Evolutionary conservation across 2,113 vertebrate species (phyloP).

Genomic region (Callopanchax toddi): DNA sequence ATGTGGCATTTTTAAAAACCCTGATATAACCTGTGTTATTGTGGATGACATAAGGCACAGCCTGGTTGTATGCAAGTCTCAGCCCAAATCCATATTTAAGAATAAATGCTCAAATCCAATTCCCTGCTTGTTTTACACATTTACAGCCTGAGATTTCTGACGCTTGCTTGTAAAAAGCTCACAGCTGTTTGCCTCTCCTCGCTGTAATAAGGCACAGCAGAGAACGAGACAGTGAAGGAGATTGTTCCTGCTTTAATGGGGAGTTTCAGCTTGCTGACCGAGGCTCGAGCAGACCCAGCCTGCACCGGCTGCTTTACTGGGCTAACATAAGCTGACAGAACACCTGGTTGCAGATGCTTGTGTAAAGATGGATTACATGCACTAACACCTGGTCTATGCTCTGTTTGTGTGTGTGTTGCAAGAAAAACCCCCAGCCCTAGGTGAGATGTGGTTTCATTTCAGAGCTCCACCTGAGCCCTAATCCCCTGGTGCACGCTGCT

Average conservation of each 20-base stretch:
- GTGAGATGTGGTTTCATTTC: slow-evolving; percentile 64
- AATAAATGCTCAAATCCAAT: not conserved
- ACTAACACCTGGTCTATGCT: slow-evolving; percentile 59
- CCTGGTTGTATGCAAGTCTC: too few relatives aligned
- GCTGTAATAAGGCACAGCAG: slow-evolving; percentile 43
- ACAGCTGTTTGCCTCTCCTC: slow-evolving; percentile 4
- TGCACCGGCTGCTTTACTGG: slow-evolving; percentile 54
- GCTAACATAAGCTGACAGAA: slow-evolving; percentile 71
- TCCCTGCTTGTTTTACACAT: not conserved
- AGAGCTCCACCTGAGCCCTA: slow-evolving; percentile 70
- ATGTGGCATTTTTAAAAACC: not conserved
- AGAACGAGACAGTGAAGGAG: slow-evolving; percentile 36
- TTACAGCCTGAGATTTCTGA: not conserved
- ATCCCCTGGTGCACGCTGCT: slow-evolving; percentile 47
- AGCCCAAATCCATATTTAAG: not conserved
- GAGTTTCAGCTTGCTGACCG: slow-evolving; percentile 32
- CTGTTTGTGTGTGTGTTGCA: slow-evolving; percentile 13
- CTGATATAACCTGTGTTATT: too few relatives aligned
- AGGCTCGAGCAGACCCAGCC: slow-evolving; percentile 31
- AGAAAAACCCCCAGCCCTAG: slow-evolving; percentile 29
- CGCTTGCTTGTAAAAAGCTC: not conserved
- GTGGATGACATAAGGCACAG: too few relatives aligned
- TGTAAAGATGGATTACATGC: slow-evolving; percentile 71
- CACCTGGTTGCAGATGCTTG: slow-evolving; percentile 71
- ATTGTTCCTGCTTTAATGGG: slow-evolving; percentile 43